Percentiles rank a stretch among this genome's conserved stretches.
Evolutionary conservation across 1,140 invertebrate genomes (phyloP).

Genomic region (Drosophila kurseongensis): DNA sequence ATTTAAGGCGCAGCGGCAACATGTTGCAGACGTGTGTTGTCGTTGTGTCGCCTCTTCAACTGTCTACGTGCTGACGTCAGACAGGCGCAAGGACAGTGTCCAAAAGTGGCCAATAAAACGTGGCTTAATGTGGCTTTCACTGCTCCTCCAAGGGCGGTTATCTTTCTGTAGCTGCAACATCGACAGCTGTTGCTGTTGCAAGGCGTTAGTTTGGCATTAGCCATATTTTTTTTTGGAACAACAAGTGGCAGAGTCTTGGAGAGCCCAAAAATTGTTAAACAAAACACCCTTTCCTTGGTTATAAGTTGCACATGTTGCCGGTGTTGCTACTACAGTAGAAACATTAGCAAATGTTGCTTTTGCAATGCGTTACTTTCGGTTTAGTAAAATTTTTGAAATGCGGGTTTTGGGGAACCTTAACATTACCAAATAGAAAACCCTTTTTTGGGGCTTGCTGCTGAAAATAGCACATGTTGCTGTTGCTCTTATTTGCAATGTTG

Average conservation of each 20-base stretch:
- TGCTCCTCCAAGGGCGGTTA: slow-evolving; percentile 32
- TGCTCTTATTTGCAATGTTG: not conserved
- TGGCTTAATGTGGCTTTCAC: slow-evolving; percentile 33
- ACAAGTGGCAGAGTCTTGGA: not conserved
- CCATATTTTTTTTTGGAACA: too few species aligned
- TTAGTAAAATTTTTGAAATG: not conserved
- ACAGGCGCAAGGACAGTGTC: slow-evolving; percentile 53
- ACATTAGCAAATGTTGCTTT: not conserved
- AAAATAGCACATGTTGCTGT: not conserved
- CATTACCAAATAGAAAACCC: not conserved
- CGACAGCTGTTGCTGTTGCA: slow-evolving; percentile 32
- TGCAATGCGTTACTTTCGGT: not conserved
- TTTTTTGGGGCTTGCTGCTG: not conserved
- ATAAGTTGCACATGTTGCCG: not conserved
- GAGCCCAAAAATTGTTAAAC: not conserved
- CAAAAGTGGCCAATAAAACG: slow-evolving; percentile 28
- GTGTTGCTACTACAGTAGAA: not conserved
- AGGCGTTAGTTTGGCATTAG: slow-evolving; percentile 6
- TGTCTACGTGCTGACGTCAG: slow-evolving; percentile 54
- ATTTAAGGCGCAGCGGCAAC: slow-evolving; percentile 41
- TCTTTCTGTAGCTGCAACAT: not conserved
- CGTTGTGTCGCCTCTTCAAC: slow-evolving; percentile 31
- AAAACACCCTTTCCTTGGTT: not conserved
- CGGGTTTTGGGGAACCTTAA: not conserved
- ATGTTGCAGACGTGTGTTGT: slow-evolving; percentile 37